Evolutionary conservation across 2,888 invertebrate species (phyloP).

Genomic region (Diarsia rubi): DNA sequence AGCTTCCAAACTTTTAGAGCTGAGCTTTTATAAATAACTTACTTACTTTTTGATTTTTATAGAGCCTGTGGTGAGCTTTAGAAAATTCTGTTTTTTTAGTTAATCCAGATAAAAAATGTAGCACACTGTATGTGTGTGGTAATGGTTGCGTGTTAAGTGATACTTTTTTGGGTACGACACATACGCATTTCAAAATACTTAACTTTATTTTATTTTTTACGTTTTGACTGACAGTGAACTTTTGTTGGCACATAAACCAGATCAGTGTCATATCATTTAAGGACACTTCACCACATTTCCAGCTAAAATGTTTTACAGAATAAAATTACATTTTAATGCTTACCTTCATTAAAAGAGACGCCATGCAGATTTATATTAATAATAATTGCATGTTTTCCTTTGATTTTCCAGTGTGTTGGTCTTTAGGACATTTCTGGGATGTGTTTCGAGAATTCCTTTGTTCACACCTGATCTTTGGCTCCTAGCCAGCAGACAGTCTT

Average conservation of each 20-base stretch:
- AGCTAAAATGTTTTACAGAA: conserved; percentile 12
- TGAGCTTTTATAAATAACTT: conserved; percentile 56
- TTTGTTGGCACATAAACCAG: conserved; percentile 28
- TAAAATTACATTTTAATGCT: conserved; percentile 15
- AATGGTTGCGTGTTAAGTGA: not conserved
- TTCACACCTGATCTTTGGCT: conserved; percentile 64
- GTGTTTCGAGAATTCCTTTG: conserved; percentile 58
- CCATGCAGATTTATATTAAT: conserved; percentile 26
- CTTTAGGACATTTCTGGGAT: conserved; percentile 50
- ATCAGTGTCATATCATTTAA: conserved; percentile 22
- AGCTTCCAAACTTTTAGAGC: conserved; percentile 53
- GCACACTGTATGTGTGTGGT: not conserved
- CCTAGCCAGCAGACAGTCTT: conserved; percentile 47
- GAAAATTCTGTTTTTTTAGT: conserved; percentile 15
- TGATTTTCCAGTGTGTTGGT: conserved; percentile 59
- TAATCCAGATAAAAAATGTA: conserved; percentile 15
- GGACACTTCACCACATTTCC: conserved; percentile 12
- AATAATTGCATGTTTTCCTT: conserved; percentile 49
- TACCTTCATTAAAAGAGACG: conserved; percentile 12
- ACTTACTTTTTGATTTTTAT: conserved; percentile 39
- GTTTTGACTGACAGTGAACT: conserved; percentile 20
- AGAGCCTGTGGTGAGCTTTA: conserved; percentile 9
- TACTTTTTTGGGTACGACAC: conserved; percentile 8
- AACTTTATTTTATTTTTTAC: conserved; percentile 4
- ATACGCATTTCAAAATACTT: not conserved